Evolutionary conservation across 2,888 invertebrate species (phyloP), one percentile per base, ranked within the genome.

Genomic region (Lacanobia wlatinum): DNA sequence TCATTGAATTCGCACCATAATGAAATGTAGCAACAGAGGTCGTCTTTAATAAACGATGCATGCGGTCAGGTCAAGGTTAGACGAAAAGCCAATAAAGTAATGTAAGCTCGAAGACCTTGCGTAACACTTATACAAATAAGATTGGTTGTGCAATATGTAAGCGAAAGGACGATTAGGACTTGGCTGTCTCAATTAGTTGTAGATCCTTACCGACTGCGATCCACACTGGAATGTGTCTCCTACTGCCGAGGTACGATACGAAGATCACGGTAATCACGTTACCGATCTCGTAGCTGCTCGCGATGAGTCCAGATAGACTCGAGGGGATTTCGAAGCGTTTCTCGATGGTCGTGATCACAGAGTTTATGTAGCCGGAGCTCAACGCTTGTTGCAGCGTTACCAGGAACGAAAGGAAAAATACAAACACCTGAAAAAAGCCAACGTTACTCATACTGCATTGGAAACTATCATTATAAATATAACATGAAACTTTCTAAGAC

Each of bases 271-370:
- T 98, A 91, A 99, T 98, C 87, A 99, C 98, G 95, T 99, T 99
- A 89, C 99, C 99, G 90, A 98, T 98, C 96, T 99, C 99, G 93
- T 99, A 99, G 88, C 98, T 98, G 88, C 99, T 99, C 73, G 99
- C 99, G 85, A 99, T 98, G 87, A 99, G 97, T 73, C 99, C 99
- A 65, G 99, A 98, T 84, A 98, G 97, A 92, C 98, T 98, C 92
- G 99, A 99, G 77, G 99, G 99, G 90, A 99, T 98, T 94, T 99
- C 99, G 91, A 98, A 98, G 82, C 99, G 97, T 94, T 99, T 99
- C 96, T 99, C 99, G 89, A 99, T 99, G 71, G 99, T 99, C 84
- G 99, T 99, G 93, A 99, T 99, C 94, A 99, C 99, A 93, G 98
- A 98, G 96, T 98, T 98, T 87, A 98, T 98, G 93, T 98, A 98